Conservation (phyloP, 2,113 vertebrate species). For the Clupea harengus region DNA sequence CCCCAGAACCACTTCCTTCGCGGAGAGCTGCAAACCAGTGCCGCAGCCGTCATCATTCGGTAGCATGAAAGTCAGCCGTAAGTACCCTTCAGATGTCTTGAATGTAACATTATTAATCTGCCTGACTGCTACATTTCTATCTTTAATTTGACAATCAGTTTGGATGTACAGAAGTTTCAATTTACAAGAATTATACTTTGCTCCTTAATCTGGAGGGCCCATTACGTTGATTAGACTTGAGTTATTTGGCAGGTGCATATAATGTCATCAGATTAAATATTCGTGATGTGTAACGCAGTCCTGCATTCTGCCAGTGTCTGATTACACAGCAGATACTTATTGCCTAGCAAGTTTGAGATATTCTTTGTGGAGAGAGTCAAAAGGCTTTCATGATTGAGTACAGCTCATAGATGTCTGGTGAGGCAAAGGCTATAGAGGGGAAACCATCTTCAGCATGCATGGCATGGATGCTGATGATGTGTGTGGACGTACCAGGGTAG, state of each 20-base stretch:
- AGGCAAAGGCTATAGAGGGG: neutral
- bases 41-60: slow-evolving; percentile 97
- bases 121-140: neutral
- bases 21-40: slow-evolving; percentile 98
- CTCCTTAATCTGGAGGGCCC: neutral
- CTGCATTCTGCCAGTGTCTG: neutral
- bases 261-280: neutral
- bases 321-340: neutral
- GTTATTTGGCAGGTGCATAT: neutral
- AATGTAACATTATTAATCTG: neutral
- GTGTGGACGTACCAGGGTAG: neutral
- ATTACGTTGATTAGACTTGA: neutral
- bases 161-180: neutral
- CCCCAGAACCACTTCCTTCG: slow-evolving; percentile 99
- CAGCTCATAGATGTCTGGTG: neutral
- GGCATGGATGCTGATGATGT: neutral
- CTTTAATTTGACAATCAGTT: neutral
- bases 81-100: slow-evolving; percentile 68
- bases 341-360: neutral
- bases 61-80: slow-evolving; percentile 99
- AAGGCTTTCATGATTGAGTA: neutral
- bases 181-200: neutral
- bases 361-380: neutral
- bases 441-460: neutral
- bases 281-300: neutral